Evolutionary conservation across 92 coral and sea anemone genomes (phyloP).

Genomic region (Pocillopora grandis): DNA sequence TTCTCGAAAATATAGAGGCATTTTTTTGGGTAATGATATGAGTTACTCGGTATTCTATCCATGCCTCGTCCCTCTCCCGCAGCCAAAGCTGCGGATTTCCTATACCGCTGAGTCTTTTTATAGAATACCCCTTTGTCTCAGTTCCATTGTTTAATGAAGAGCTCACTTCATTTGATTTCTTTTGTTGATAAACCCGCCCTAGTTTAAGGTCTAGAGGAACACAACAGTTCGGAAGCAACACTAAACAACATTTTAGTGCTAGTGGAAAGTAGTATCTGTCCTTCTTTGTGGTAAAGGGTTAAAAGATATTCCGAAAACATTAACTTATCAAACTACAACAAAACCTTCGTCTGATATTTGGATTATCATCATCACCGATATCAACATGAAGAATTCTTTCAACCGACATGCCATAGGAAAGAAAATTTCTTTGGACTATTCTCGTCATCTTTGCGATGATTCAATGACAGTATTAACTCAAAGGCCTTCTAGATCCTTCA

Average conservation of each 20-base stretch:
- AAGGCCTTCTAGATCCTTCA: conserved; percentile 8
- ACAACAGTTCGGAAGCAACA: neutral
- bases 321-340: too few relatives aligned
- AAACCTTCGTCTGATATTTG: too few relatives aligned
- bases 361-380: neutral
- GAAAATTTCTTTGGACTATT: conserved; percentile 29
- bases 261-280: too few relatives aligned
- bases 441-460: conserved; percentile 14
- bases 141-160: neutral
- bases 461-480: neutral
- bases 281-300: too few relatives aligned
- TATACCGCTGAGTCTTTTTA: neutral
- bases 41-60: too few relatives aligned
- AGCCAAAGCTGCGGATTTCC: neutral
- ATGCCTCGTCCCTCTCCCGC: neutral
- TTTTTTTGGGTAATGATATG: too few relatives aligned
- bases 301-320: too few relatives aligned
- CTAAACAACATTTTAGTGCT: neutral
- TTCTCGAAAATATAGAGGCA: too few relatives aligned
- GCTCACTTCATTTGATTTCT: neutral
- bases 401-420: neutral
- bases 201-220: neutral
- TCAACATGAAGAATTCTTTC: neutral
- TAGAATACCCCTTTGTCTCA: neutral
- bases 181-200: neutral